phyloP scores from a whole-genome alignment of 2,113 vertebrate species.

The Malurus melanocephalus region DNA sequence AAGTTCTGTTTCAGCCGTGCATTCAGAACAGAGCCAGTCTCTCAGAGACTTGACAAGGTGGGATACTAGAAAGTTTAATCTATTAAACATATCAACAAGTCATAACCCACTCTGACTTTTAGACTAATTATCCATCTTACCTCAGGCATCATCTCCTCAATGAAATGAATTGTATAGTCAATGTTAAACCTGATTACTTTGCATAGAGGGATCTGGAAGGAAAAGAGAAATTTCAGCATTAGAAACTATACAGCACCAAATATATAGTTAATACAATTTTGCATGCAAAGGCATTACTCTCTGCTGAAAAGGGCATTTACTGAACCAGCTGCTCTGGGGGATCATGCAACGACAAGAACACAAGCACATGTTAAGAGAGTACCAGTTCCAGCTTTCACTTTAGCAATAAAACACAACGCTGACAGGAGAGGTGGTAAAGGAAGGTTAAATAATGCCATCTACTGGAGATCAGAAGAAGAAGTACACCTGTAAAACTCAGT shows the following conservation, averaged over 20 bases:
- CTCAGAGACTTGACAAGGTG: neutral
- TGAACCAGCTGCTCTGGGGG: neutral
- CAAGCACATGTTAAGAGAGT: neutral
- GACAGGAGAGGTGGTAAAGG: neutral
- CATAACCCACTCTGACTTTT: neutral
- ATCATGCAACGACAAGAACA: neutral
- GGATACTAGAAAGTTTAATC: neutral
- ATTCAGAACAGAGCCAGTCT: neutral
- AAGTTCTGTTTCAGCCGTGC: neutral
- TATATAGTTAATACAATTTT: neutral
- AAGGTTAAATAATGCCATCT: conserved; percentile 70
- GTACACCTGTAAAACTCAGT: neutral
- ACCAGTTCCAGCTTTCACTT: neutral
- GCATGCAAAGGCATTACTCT: neutral
- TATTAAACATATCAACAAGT: neutral
- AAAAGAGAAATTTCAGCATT: conserved; percentile 43
- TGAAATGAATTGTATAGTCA: conserved; percentile 99
- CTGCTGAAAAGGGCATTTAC: neutral
- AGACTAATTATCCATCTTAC: conserved; percentile 74
- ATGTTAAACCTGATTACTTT: conserved; percentile 99
- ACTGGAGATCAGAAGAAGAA: conserved; percentile 50
- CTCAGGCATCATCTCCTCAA: conserved; percentile 98
- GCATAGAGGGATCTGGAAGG: conserved; percentile 91
- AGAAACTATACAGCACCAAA: neutral
- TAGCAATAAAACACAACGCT: neutral